These are phyloP conservation scores for Leucophora obtusa DNA, from an alignment of 2,888 invertebrate genomes.

Conservation along the genomic window DNA sequence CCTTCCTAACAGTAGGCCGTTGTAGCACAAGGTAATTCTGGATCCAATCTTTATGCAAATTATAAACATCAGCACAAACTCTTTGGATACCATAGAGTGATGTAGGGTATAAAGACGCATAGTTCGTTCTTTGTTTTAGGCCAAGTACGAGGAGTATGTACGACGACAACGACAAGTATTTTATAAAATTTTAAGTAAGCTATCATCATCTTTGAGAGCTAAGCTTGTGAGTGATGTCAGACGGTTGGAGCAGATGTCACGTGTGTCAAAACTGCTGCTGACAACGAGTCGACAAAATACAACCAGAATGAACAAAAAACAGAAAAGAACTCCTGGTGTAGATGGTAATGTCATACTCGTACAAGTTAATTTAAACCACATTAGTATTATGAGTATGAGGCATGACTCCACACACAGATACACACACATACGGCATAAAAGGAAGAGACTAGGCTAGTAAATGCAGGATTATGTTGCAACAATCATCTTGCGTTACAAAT, in stretches of 20 bases:
- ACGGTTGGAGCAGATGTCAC: constrained; percentile 67
- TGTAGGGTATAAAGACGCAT: background rate
- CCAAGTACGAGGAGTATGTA: constrained; percentile 9
- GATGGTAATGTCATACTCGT: constrained; percentile 47
- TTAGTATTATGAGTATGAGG: constrained; percentile 50
- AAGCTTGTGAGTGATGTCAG: constrained; percentile 59
- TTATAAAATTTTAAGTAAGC: constrained; percentile 72
- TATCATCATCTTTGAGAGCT: constrained; percentile 72
- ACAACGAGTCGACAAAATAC: constrained; percentile 40
- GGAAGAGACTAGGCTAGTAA: background rate
- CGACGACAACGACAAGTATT: constrained; percentile 8
- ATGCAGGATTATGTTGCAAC: constrained; percentile 45
- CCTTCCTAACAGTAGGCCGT: too few relatives aligned
- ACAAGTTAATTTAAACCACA: constrained; percentile 64
- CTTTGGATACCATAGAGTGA: too few relatives aligned
- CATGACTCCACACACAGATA: background rate
- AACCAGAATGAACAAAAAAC: constrained; percentile 9
- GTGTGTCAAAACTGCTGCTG: constrained; percentile 66
- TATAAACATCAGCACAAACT: too few relatives aligned
- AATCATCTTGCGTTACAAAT: constrained; percentile 33
- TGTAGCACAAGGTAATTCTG: too few relatives aligned
- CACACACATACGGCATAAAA: background rate
- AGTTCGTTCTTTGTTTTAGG: background rate
- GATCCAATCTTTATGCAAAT: too few relatives aligned
- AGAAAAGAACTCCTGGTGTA: constrained; percentile 39